Evolutionary conservation across 2,888 invertebrate genomes (phyloP).

Genomic region (Hecatera dysodea): DNA sequence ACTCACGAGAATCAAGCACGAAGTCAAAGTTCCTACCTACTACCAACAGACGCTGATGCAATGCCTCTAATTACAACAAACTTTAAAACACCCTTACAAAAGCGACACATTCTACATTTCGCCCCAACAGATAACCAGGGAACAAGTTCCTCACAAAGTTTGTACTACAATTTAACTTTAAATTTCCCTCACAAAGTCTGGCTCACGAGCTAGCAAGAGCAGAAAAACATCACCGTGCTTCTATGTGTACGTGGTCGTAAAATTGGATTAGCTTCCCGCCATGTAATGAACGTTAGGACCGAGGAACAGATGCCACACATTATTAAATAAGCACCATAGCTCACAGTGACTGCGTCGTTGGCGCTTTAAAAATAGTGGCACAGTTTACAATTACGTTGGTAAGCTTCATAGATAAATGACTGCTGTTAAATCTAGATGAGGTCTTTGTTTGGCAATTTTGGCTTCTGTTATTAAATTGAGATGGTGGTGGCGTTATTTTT

Average conservation of each 20-base stretch:
- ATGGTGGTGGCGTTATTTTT: constrained; percentile 18
- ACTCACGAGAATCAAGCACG: neutral
- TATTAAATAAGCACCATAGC: constrained; percentile 68
- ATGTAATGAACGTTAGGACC: constrained; percentile 51
- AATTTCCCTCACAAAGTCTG: constrained; percentile 46
- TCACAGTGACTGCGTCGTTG: constrained; percentile 38
- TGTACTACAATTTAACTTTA: constrained; percentile 59
- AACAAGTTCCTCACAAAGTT: constrained; percentile 53
- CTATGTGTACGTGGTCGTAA: constrained; percentile 51
- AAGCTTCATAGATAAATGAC: constrained; percentile 41
- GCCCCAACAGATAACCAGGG: constrained; percentile 34
- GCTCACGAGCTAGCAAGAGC: constrained; percentile 23
- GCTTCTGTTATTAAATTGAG: constrained; percentile 29
- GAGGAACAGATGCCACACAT: constrained; percentile 66
- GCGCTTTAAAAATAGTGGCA: constrained; percentile 51
- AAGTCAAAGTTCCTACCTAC: neutral
- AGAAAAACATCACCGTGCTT: constrained; percentile 33
- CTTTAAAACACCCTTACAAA: neutral
- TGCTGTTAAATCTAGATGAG: constrained; percentile 22
- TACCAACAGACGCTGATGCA: neutral
- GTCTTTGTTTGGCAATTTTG: constrained; percentile 5
- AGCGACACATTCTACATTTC: constrained; percentile 31
- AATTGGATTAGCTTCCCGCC: constrained; percentile 67
- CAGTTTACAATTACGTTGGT: constrained; percentile 36
- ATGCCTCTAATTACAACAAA: constrained; percentile 3